Evolutionary conservation across 2,113 vertebrate genomes (phyloP).

Genomic region (Rhizomys pruinosus): DNA sequence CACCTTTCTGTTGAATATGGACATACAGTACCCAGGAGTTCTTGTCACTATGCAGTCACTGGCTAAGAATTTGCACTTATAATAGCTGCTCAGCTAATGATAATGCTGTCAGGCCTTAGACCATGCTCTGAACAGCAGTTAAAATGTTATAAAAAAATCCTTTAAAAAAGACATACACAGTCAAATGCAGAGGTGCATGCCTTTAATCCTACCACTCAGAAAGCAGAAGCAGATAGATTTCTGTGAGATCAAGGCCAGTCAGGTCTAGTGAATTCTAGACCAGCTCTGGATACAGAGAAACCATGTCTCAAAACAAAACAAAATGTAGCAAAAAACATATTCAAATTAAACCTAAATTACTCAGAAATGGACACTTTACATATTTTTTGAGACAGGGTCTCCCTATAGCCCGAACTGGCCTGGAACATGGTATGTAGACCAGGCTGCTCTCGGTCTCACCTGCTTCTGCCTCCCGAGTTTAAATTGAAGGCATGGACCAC

Average conservation of each 20-base stretch:
- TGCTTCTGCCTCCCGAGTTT: too few relatives aligned
- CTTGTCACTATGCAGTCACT: neutral
- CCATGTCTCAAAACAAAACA: too few relatives aligned
- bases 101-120: neutral
- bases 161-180: neutral
- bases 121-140: neutral
- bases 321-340: too few relatives aligned
- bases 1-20: neutral
- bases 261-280: neutral
- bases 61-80: neutral
- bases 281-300: neutral
- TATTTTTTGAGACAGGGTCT: too few relatives aligned
- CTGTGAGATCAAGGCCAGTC: too few relatives aligned
- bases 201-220: neutral
- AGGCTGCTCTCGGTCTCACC: too few relatives aligned
- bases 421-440: too few relatives aligned
- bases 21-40: neutral
- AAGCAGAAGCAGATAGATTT: neutral
- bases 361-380: neutral
- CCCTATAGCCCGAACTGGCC: too few relatives aligned
- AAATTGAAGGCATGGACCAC: too few relatives aligned
- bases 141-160: neutral
- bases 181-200: too few relatives aligned
- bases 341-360: neutral
- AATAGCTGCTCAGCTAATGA: neutral